Base-by-base conservation (phyloP, 2,113 vertebrate species). In the Pao palembangensis region DNA sequence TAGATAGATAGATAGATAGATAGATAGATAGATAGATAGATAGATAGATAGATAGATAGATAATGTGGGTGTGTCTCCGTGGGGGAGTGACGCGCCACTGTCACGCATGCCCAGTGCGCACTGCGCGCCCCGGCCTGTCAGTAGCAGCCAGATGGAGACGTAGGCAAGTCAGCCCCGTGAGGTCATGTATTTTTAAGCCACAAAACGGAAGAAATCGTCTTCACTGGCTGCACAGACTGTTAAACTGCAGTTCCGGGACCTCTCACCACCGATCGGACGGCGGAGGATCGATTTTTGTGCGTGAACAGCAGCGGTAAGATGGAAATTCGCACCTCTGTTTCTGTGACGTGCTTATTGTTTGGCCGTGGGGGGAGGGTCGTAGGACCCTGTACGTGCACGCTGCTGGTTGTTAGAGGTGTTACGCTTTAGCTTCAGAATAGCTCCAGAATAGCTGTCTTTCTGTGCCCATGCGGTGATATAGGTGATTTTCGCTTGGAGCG, bases 151-250 rank as follows among this genome's bases (percentile, higher is more conserved):
- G 80, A 79, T 88, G 84, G 84, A 88, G 87, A 81, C 86, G 89
- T 83, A 87, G 83, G 79, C 79, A 81, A 84, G 77, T 77, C 84
- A 62, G 65, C 85, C 67, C 82, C 80, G 79, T 86, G 86, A 88
- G 87, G 87, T 88, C 87, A 89, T 88, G 88, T 84, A 77, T 85
- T 89, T 88, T 87, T 76, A 79, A 90, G 82, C 69, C 69, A 74
- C 82, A 73, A 69, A 75, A 67, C 84, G 75, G 76, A 87, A 87
- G 82, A 84, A 79, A 68, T 50, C 12, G n/a, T 5, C n/a, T 69
- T 61, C 52, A 28, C 52, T 58, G 71, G 71, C 73, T 51, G 73
- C 41, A 65, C 34, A 64, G 72, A 78, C 78, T 67, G 61, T 67
- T 17, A 20, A 15, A 42, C 51, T 54, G 68, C 53, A 38, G 55